A percentile compares a stretch with the other conserved stretches of the same genome.
These are phyloP conservation scores for Microcebus murinus DNA, from an alignment of 2,113 vertebrate species.

Conservation along the genomic window DNA sequence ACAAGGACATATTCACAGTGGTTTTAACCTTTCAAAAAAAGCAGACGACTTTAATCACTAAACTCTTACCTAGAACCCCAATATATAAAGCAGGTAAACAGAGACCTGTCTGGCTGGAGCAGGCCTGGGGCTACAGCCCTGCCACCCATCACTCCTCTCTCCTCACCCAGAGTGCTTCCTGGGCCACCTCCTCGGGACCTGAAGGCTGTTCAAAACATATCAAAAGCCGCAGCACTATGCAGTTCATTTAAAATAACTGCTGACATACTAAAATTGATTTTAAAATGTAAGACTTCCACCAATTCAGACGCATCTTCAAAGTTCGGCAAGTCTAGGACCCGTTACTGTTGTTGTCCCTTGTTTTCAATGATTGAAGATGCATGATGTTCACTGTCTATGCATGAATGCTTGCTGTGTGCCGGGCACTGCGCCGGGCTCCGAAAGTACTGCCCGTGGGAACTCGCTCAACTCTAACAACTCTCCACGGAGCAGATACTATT, in stretches of 20 bases:
- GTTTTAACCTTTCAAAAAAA: constrained; percentile 42
- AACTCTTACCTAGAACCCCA: background rate
- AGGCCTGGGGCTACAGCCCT: background rate
- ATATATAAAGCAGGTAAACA: background rate
- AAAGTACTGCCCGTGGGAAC: background rate
- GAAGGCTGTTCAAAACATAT: background rate
- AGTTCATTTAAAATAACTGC: constrained; percentile 38
- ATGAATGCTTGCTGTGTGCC: background rate
- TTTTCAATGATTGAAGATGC: background rate
- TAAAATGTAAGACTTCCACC: constrained; percentile 9
- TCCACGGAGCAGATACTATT: background rate
- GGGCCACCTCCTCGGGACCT: background rate
- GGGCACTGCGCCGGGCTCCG: background rate
- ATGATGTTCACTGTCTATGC: background rate
- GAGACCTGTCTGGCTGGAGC: background rate
- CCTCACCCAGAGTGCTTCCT: background rate
- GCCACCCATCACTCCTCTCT: background rate
- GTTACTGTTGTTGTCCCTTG: background rate
- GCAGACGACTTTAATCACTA: background rate
- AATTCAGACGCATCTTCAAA: background rate
- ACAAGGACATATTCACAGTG: background rate
- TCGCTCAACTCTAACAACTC: background rate
- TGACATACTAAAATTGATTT: constrained; percentile 38
- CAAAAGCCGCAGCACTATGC: background rate
- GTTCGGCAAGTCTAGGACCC: background rate